Base-by-base conservation (phyloP, 2,797 vertebrate species). In the Brotula barbata region DNA sequence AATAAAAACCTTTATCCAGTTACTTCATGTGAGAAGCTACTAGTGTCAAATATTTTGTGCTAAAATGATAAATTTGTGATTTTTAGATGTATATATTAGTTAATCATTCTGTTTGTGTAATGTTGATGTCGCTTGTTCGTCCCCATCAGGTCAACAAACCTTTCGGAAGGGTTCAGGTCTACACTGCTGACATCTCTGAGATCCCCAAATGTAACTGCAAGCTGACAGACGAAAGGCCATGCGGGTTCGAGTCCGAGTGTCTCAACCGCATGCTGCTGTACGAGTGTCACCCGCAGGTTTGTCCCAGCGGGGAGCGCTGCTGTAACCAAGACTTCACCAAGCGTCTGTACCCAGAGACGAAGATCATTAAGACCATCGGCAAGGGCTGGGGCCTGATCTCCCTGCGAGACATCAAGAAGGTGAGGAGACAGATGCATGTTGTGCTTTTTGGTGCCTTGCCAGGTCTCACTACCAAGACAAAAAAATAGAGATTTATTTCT, bases 181-280 rank as follows among this genome's bases (percentile, higher is more conserved):
- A 95, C 74, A 94, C 97, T 0, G 97, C 97, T 0, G 97, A 99
- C 84, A 90, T 98, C 37, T 94, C 93, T 0, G 97, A 99, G 87
- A 98, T 99, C 83, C 97, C 97, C 2, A 98, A 98, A 89, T 99
- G 97, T 75, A 99, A 97, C 93, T 99, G 97, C 80, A 98, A 96
- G 65, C 94, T 92, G 7, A 89, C 93, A 0, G 96, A 94, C 2
- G 95, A 98, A 58, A 90, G 93, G 50, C 96, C 97, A 0, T 99
- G 97, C 5, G 95, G 96, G 61, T 94, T 92, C 1, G 97, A 99
- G 68, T 98, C 97, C 0, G 95, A 99, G 87, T 99, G 97, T 75
- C 89, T 99, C 28, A 99, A 99, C 80, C 92, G 97, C 52, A 98
- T 98, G 96, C 87, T 99, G 70, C 94, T 97, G 93, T 99, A 97